Percentiles rank a stretch among this genome's conserved stretches.
phyloP scores from a whole-genome alignment of 2,113 vertebrate genomes.

The Trematomus loennbergii region DNA sequence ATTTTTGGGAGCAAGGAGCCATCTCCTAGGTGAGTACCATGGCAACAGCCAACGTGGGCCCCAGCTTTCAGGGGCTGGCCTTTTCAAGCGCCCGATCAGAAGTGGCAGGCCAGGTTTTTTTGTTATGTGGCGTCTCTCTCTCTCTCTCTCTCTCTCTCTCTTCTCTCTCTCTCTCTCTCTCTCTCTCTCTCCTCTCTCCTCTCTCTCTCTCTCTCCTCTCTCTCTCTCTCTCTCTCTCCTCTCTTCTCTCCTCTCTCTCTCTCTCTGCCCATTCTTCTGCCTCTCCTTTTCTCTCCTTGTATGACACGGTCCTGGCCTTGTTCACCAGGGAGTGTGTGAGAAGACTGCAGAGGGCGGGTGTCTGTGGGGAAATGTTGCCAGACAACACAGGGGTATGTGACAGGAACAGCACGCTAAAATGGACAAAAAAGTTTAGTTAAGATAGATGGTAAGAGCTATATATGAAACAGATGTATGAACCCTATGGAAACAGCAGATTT shows the following conservation, averaged over 20 bases:
- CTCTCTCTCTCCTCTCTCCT: slow-evolving; percentile 50
- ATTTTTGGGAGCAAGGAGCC: slow-evolving; percentile 79
- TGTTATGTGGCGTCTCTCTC: slow-evolving; percentile 64
- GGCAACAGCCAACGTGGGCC: slow-evolving; percentile 80
- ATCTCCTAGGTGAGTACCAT: slow-evolving; percentile 84
- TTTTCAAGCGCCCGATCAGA: slow-evolving; percentile 79
- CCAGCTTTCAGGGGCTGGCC: slow-evolving; percentile 71
- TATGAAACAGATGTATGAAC: not conserved
- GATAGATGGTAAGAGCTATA: not conserved
- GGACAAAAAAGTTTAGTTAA: slow-evolving; percentile 6
- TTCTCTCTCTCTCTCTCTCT: slow-evolving; percentile 63
- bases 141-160: slow-evolving; percentile 61
- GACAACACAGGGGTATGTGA: slow-evolving; percentile 68
- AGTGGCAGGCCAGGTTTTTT: slow-evolving; percentile 80
- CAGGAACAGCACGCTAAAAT: slow-evolving; percentile 44
- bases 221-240: slow-evolving; percentile 62
- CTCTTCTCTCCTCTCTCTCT: slow-evolving; percentile 60
- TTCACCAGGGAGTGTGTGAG: slow-evolving; percentile 71
- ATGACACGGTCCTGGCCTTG: slow-evolving; percentile 66
- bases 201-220: slow-evolving; percentile 57
- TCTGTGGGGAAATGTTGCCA: slow-evolving; percentile 82
- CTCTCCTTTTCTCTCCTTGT: slow-evolving; percentile 59
- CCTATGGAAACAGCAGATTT: not conserved
- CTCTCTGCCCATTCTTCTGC: slow-evolving; percentile 63
- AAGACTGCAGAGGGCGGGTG: slow-evolving; percentile 63